Percentiles rank a stretch among this genome's conserved stretches.
Conservation (phyloP, 2,888 invertebrate genomes). For the Digitonthophagus gazella region DNA sequence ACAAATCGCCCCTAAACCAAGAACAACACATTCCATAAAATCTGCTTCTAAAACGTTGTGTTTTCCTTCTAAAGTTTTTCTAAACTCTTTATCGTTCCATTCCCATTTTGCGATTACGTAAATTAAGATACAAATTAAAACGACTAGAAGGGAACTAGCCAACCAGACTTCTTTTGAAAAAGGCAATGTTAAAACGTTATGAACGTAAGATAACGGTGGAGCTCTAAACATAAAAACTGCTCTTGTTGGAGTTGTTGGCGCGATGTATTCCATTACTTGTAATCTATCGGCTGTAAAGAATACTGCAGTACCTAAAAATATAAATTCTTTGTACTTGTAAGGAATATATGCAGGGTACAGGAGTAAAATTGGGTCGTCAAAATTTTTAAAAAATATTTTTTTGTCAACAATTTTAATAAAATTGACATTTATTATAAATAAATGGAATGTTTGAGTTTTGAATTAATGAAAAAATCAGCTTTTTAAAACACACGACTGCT, state of each 20-base stretch:
- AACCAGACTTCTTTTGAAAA: constrained; percentile 65
- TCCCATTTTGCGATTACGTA: constrained; percentile 43
- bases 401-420: too few relatives aligned
- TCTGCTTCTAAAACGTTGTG: constrained; percentile 33
- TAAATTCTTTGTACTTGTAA: not conserved
- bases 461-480: too few relatives aligned
- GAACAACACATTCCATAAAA: constrained; percentile 42
- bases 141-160: constrained; percentile 48
- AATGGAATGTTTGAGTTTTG: too few relatives aligned
- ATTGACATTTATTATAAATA: too few relatives aligned
- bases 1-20: constrained; percentile 53
- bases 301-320: constrained; percentile 48
- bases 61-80: constrained; percentile 13
- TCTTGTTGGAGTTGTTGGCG: constrained; percentile 56
- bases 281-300: constrained; percentile 46
- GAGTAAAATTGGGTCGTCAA: too few relatives aligned
- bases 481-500: too few relatives aligned
- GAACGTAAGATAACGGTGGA: constrained; percentile 63
- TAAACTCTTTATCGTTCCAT: constrained; percentile 39
- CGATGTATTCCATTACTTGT: constrained; percentile 55
- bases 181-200: constrained; percentile 66
- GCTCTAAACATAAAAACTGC: constrained; percentile 64
- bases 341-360: too few relatives aligned
- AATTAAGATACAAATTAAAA: constrained; percentile 35
- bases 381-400: too few relatives aligned